Percentiles rank a stretch among this genome's conserved stretches.
phyloP scores from a whole-genome alignment of 2,797 vertebrate genomes.

The Columba guinea region DNA sequence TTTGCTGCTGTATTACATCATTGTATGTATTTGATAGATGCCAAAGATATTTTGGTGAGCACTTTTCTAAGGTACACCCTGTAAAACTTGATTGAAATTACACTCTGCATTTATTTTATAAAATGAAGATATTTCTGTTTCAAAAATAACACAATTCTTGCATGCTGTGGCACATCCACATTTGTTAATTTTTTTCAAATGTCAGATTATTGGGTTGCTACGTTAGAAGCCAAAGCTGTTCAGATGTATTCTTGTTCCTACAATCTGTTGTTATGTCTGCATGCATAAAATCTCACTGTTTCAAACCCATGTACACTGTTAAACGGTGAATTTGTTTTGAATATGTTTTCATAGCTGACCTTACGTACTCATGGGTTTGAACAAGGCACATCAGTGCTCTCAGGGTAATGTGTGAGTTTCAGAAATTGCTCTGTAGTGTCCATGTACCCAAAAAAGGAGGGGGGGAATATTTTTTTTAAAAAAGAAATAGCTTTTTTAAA shows the following conservation, averaged over 20 bases:
- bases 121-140: background rate
- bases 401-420: slow-evolving; percentile 8
- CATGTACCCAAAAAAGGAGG: background rate
- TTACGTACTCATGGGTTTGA: slow-evolving; percentile 1
- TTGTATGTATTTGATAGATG: background rate
- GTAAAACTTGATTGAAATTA: background rate
- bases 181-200: background rate
- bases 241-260: background rate
- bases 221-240: background rate
- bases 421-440: background rate
- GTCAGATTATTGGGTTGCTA: background rate
- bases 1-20: background rate
- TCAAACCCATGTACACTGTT: background rate
- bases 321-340: background rate
- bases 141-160: background rate
- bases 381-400: background rate
- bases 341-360: background rate
- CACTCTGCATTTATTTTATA: background rate
- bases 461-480: background rate
- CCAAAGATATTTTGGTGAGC: background rate
- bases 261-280: slow-evolving; percentile 14
- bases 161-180: background rate
- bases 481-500: background rate
- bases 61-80: background rate
- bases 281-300: slow-evolving; percentile 4